Evolutionary conservation across 2,888 invertebrate species (phyloP).

Genomic region (Diploptera punctata): DNA sequence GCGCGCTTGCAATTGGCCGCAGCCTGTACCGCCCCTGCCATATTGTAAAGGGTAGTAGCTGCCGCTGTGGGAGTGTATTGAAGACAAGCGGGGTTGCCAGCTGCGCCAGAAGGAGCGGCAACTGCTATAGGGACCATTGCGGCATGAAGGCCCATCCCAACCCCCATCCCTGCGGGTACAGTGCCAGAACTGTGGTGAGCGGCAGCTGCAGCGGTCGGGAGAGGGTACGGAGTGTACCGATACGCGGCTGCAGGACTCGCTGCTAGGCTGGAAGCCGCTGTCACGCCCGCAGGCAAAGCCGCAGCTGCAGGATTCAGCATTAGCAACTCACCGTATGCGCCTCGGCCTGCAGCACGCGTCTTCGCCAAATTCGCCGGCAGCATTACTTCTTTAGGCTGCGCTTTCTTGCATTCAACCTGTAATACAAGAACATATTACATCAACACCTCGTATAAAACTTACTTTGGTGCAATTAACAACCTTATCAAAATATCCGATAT

Average conservation of each 20-base stretch:
- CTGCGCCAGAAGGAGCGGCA: constrained; percentile 51
- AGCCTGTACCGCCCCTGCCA: constrained; percentile 53
- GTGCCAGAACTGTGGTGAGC: constrained; percentile 48
- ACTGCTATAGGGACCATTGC: constrained; percentile 48
- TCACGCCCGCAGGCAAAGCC: constrained; percentile 49
- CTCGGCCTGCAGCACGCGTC: constrained; percentile 93
- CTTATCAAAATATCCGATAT: too few relatives aligned
- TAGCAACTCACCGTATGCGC: constrained; percentile 98
- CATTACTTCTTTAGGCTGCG: constrained; percentile 99
- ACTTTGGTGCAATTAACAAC: too few relatives aligned
- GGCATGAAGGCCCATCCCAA: constrained; percentile 48
- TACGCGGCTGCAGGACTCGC: constrained; percentile 54
- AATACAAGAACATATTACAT: too few relatives aligned
- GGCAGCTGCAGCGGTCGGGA: constrained; percentile 57
- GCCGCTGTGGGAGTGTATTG: constrained; percentile 54
- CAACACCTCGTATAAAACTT: too few relatives aligned
- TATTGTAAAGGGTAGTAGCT: constrained; percentile 54
- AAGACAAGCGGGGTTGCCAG: constrained; percentile 49
- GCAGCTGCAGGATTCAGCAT: constrained; percentile 69
- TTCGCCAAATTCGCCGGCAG: constrained; percentile 95
- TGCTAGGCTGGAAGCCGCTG: constrained; percentile 52
- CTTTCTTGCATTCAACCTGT: constrained; percentile 99
- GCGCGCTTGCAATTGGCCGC: constrained; percentile 56
- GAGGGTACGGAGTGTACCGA: constrained; percentile 68
- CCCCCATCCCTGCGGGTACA: constrained; percentile 55